Conservation (phyloP, 2,888 invertebrate species). For the Plagiodera versicolora region DNA sequence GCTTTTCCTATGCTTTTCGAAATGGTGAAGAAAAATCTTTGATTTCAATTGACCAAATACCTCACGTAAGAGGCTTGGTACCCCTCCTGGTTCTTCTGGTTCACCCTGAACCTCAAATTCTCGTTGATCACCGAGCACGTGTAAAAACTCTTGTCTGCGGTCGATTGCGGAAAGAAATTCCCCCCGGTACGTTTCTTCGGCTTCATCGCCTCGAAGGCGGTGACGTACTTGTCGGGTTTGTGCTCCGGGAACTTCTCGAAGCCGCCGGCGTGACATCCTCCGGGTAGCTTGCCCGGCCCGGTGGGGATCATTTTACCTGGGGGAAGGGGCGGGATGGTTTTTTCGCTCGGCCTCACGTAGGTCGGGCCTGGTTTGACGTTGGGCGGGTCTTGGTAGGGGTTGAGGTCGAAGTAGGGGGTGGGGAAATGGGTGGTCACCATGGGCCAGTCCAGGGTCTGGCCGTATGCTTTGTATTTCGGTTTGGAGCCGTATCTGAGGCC, state of each 20-base stretch:
- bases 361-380: constrained; percentile 42
- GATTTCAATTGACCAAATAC: constrained; percentile 31
- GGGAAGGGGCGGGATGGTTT: constrained; percentile 25
- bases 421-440: constrained; percentile 43
- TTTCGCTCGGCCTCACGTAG: constrained; percentile 41
- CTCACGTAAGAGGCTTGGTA: constrained; percentile 40
- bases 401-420: constrained; percentile 50
- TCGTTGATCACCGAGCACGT: constrained; percentile 38
- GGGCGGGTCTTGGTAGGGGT: constrained; percentile 49
- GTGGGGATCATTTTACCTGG: constrained; percentile 45
- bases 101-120: constrained; percentile 40
- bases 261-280: constrained; percentile 44
- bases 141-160: constrained; percentile 36
- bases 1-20: too few relatives aligned
- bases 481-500: background rate
- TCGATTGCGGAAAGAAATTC: constrained; percentile 38
- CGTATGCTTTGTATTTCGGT: constrained; percentile 41
- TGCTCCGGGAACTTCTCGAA: constrained; percentile 43
- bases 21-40: too few relatives aligned
- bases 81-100: constrained; percentile 32
- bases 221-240: constrained; percentile 36
- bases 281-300: constrained; percentile 48
- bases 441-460: constrained; percentile 39
- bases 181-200: constrained; percentile 27
- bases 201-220: constrained; percentile 31